These are phyloP conservation scores for Belgica antarctica DNA, from an alignment of 2,888 invertebrate genomes.

Conservation along the genomic window DNA sequence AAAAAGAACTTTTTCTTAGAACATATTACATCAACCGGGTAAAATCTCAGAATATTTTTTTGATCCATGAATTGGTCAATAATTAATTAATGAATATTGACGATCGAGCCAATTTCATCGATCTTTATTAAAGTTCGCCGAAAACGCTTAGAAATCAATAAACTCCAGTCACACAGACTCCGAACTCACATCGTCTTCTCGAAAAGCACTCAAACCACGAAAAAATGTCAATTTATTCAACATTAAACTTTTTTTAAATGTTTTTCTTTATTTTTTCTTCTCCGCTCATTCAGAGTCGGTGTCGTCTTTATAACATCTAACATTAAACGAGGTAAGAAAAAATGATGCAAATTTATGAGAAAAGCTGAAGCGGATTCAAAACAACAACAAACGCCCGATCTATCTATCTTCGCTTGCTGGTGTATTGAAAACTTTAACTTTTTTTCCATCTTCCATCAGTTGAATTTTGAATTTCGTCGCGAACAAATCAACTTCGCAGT, in stretches of 20 bases:
- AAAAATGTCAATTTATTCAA: conserved; percentile 41
- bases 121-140: background rate
- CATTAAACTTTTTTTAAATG: conserved; percentile 17
- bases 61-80: too few relatives aligned
- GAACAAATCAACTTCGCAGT: conserved; percentile 27
- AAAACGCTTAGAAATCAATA: too few relatives aligned
- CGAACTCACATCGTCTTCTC: background rate
- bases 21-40: too few relatives aligned
- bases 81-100: background rate
- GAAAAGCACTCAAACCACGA: background rate
- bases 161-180: background rate
- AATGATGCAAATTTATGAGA: conserved; percentile 43
- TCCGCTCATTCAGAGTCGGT: conserved; percentile 19
- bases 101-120: background rate
- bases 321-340: conserved; percentile 27
- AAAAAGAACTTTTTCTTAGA: too few relatives aligned
- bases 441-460: conserved; percentile 34
- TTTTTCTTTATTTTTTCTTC: background rate
- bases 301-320: conserved; percentile 9
- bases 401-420: background rate
- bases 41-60: too few relatives aligned
- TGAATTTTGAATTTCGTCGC: conserved; percentile 42
- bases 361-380: conserved; percentile 27
- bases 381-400: conserved; percentile 36
- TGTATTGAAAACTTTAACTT: conserved; percentile 21